Evolutionary conservation across 2,888 invertebrate species (phyloP), one percentile per base, ranked within the genome.

Genomic region (Nebria salina): DNA sequence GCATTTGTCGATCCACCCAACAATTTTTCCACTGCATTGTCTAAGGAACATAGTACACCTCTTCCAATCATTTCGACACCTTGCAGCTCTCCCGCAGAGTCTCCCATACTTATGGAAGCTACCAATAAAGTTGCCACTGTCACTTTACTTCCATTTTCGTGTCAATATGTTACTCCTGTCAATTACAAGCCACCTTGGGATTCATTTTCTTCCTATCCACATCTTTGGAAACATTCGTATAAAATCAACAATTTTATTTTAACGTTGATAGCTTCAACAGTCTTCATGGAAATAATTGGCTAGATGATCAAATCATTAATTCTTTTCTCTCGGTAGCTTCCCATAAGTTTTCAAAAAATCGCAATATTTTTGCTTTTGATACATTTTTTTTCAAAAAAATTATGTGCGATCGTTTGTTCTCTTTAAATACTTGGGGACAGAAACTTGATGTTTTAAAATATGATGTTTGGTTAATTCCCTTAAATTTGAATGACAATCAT

Each of bases 301-400:
- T 20, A 20, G 20, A 20, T 20, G 20, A 20, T 20, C 20, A 20
- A 9, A 76, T 76, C 15, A 76, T 76, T 26, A 76, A 76, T 41
- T 66, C 76, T n/a, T 76, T 76, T 65, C 15, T 76, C 11, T 65
- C 76, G 15, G n/a, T 76, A 20, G 66, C 65, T 11, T 75, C 26
- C 64, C 34, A 13, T 75, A 25, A 66, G 11, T 26, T 43, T 43
- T 8, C 13, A 75, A 65, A 65, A 20, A 13, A 1, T 25, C 15
- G 11, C 34, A 75, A 65, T 65, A 65, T 65, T 7, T 75, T 25
- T 20, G 6, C 13, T 20, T 20, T 20, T 20, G 75, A 75, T 20
- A 75, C 75, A n/a, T 75, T 65, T 75, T 65, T 76, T 41, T 9
- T 41, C 13, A 76, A 41, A 5, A 76, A 76, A 66, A 15, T 76